Conservation (phyloP, 1,140 invertebrate genomes). For the Onthophagus taurus region DNA sequence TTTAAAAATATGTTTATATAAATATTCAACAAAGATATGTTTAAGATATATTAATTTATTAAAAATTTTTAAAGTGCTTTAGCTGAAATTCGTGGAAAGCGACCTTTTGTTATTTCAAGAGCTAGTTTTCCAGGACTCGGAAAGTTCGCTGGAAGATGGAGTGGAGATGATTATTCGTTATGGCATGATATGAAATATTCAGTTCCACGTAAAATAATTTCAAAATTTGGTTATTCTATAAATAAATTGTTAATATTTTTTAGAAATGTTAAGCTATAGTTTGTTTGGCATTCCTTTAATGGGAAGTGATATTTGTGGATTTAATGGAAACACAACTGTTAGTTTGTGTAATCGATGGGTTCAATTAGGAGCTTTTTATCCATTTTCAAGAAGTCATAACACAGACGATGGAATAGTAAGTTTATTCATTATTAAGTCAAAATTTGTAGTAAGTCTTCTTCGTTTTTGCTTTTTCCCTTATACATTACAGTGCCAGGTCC, state of each 20-base stretch:
- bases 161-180: conserved; percentile 66
- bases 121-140: conserved; percentile 76
- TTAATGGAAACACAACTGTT: conserved; percentile 64
- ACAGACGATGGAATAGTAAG: conserved; percentile 58
- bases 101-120: conserved; percentile 76
- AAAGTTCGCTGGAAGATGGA: conserved; percentile 82
- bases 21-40: no score
- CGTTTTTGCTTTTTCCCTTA: no score
- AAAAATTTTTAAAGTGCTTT: conserved; percentile 56
- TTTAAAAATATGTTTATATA: no score
- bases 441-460: no score
- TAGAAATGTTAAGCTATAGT: conserved; percentile 67
- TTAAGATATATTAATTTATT: no score
- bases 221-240: not conserved
- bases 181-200: conserved; percentile 58
- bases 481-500: no score
- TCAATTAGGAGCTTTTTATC: conserved; percentile 79
- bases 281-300: conserved; percentile 79
- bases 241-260: conserved; percentile 17
- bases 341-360: conserved; percentile 70
- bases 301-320: conserved; percentile 88
- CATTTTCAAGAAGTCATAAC: conserved; percentile 82
- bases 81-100: conserved; percentile 50
- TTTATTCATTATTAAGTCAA: conserved; percentile 8
- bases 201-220: conserved; percentile 44